These are phyloP conservation scores for Lateolabrax maculatus DNA, from an alignment of 2,797 vertebrate species.

Conservation along the genomic window DNA sequence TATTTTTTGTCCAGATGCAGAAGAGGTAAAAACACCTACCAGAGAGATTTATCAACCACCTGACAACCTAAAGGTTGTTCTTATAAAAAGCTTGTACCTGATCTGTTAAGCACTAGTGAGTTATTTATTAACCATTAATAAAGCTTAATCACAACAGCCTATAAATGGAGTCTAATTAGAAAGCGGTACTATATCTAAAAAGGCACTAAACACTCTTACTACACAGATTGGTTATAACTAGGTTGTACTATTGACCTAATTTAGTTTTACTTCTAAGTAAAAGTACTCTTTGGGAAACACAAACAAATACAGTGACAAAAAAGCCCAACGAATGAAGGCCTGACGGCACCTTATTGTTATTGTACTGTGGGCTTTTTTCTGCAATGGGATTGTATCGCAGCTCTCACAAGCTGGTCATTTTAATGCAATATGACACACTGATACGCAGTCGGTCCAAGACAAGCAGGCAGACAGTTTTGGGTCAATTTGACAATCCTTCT, in stretches of 20 bases:
- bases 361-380: constrained; percentile 9
- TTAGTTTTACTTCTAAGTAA: not conserved
- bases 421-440: constrained; percentile 36
- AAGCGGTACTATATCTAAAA: not conserved
- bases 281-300: not conserved
- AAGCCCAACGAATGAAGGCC: not conserved
- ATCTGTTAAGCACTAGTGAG: not conserved
- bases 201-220: not conserved
- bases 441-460: constrained; percentile 22
- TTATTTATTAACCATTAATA: not conserved
- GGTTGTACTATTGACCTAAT: not conserved
- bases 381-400: constrained; percentile 11
- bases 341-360: constrained; percentile 7
- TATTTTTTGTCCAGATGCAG: not conserved
- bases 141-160: not conserved
- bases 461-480: constrained; percentile 47
- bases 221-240: not conserved
- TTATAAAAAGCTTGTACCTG: not conserved
- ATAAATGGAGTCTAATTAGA: not conserved
- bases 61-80: not conserved
- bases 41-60: too few species aligned
- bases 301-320: not conserved
- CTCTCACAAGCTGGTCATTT: constrained; percentile 22
- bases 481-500: constrained; percentile 43
- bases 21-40: not conserved